Base-by-base conservation (phyloP, 2,113 vertebrate genomes). In the Myotis davidii region DNA sequence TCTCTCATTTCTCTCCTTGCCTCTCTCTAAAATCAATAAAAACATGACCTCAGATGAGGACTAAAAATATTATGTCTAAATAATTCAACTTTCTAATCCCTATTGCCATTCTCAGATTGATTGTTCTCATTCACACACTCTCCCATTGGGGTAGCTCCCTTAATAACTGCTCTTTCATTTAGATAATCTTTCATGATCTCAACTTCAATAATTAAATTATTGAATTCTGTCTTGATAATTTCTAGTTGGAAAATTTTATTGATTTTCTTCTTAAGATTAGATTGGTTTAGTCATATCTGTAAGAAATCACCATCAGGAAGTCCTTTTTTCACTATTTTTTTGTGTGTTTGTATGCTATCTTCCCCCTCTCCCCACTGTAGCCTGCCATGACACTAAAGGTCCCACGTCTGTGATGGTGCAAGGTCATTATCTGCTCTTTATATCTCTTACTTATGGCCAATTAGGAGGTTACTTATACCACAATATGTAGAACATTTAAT, bases 141-240 rank as follows among this genome's bases (percentile, higher is more conserved):
- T 39, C 52, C 59, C 13, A 70, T 2, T 37, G 76, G 34, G 14
- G 25, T 8, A 9, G 14, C 6, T 87, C 16, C 20, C 13, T 78
- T 70, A 56, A 50, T 61, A 93, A 59, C 9, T 69, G 4, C 5
- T 12, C 6, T 88, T 93, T 88, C 29, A 82, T 65, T 42, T 73
- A 52, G 27, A 69, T 89, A 6, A 42, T n/a, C 34, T 73, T 29
- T 14, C 39, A 85, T 52, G 54, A 42, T 88, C 45, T 92, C 34
- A 88, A 29, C 32, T 93, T 81, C 5, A 61, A 21, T 52, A 83
- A 73, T 52, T 78, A 67, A 64, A 90, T 72, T 65, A 18, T 79
- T 92, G 90, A 54, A 84, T 84, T 92, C 21, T 81, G 64, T 92
- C 45, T 90, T 54, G 52, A 79, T 86, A 16, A 45, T 86, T 82